These are phyloP conservation scores for Aplidium turbinatum DNA, from an alignment of 23 tunicate genomes.

Conservation along the genomic window DNA sequence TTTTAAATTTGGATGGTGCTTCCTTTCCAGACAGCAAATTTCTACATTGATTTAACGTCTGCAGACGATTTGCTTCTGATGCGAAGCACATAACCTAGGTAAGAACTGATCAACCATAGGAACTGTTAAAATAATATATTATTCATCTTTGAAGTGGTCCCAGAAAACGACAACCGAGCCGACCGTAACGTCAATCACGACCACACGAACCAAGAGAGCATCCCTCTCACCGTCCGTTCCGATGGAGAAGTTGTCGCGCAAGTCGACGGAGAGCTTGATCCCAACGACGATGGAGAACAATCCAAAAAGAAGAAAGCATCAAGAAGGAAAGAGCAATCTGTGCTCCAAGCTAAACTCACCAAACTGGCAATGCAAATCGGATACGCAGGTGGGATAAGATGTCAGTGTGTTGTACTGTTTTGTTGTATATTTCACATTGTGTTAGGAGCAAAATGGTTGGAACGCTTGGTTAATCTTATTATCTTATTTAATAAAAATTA, in stretches of 20 bases:
- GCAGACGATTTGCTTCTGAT: too few relatives aligned
- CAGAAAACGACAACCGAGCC: conserved; percentile 29
- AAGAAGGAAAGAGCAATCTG: conserved; percentile 84
- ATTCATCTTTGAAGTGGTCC: not conserved
- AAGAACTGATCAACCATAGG: too few relatives aligned
- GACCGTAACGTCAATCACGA: conserved; percentile 33
- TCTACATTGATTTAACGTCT: too few relatives aligned
- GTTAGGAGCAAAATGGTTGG: too few relatives aligned
- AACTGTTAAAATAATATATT: not conserved
- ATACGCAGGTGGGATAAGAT: conserved; percentile 89
- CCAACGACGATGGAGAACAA: too few relatives aligned
- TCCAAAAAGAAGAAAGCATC: conserved; percentile 51
- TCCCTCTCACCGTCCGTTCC: conserved; percentile 48
- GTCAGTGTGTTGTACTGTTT: too few relatives aligned
- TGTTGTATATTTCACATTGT: too few relatives aligned
- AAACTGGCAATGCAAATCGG: conserved; percentile 97
- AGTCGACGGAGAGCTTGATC: not conserved
- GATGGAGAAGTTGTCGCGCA: conserved; percentile 18
- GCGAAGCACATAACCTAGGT: too few relatives aligned
- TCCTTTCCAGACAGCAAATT: too few relatives aligned
- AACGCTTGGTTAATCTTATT: too few relatives aligned
- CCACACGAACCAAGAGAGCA: conserved; percentile 48
- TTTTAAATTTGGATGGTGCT: too few relatives aligned
- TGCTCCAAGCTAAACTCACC: conserved; percentile 95
- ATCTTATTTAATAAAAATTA: too few relatives aligned